phyloP scores from a whole-genome alignment of 2,113 vertebrate genomes.

The Typhlomys cinereus region DNA sequence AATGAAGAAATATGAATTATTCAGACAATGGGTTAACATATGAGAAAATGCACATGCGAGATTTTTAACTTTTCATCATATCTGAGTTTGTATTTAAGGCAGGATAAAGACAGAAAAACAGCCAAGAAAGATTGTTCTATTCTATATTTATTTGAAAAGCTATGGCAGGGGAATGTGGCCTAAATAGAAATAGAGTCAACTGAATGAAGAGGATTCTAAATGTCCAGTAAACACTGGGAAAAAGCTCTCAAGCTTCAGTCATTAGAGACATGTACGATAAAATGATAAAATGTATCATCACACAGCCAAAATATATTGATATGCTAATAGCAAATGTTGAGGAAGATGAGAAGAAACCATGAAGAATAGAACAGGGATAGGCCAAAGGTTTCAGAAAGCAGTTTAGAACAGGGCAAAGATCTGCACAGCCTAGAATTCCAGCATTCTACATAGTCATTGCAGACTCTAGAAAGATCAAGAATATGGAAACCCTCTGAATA shows the following conservation, averaged over 20 bases:
- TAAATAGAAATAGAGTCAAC: not conserved
- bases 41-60: not conserved
- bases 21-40: not conserved
- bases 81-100: not conserved
- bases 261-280: not conserved
- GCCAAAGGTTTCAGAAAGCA: not conserved
- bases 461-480: conserved; percentile 3
- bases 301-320: not conserved
- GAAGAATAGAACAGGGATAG: not conserved
- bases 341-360: not conserved
- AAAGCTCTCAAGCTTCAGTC: not conserved
- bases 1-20: not conserved
- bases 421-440: not conserved
- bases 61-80: not conserved
- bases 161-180: not conserved
- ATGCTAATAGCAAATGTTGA: not conserved
- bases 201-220: not conserved
- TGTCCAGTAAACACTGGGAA: not conserved
- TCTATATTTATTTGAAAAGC: conserved; percentile 21
- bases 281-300: not conserved
- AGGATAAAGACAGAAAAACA: not conserved
- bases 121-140: not conserved
- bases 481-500: not conserved
- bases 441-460: not conserved
- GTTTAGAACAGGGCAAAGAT: not conserved